Evolutionary conservation across 2,888 invertebrate genomes (phyloP).

Genomic region (Aphidius colemani): DNA sequence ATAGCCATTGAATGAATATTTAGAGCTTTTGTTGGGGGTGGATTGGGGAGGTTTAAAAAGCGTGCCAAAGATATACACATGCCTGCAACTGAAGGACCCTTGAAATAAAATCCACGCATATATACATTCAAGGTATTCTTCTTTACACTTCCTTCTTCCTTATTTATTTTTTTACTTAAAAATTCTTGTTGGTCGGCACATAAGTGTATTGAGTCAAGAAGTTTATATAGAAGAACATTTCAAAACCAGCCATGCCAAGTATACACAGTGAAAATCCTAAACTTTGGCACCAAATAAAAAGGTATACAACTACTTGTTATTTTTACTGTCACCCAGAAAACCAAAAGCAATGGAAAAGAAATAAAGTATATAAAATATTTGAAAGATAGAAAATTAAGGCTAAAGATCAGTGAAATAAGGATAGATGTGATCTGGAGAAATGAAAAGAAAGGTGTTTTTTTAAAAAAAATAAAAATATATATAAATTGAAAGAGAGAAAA

Average conservation of each 20-base stretch:
- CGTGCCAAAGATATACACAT: constrained; percentile 28
- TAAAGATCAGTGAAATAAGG: not conserved
- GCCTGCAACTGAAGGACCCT: constrained; percentile 38
- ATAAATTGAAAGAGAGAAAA: constrained; percentile 35
- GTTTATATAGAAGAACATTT: constrained; percentile 16
- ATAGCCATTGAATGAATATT: constrained; percentile 28
- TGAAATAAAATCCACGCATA: constrained; percentile 23
- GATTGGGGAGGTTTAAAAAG: constrained; percentile 25
- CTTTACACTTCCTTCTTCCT: not conserved
- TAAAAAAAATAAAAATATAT: constrained; percentile 15
- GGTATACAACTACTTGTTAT: too few species aligned
- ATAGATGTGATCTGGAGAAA: not conserved
- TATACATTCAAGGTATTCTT: constrained; percentile 31
- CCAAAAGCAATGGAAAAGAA: not conserved
- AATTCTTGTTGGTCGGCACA: too few species aligned
- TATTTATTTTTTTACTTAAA: too few species aligned
- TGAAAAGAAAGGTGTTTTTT: constrained; percentile 19
- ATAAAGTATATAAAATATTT: constrained; percentile 6
- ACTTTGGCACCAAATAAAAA: constrained; percentile 25
- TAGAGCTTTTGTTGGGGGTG: constrained; percentile 23
- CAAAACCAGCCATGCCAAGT: constrained; percentile 15
- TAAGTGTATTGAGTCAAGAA: constrained; percentile 37
- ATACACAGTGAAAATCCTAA: constrained; percentile 28
- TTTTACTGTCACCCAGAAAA: too few species aligned
- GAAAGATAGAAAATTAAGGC: not conserved